Percentiles rank a stretch among this genome's conserved stretches.
Conservation (phyloP, 2,113 vertebrate genomes). For the Chaetura pelagica region DNA sequence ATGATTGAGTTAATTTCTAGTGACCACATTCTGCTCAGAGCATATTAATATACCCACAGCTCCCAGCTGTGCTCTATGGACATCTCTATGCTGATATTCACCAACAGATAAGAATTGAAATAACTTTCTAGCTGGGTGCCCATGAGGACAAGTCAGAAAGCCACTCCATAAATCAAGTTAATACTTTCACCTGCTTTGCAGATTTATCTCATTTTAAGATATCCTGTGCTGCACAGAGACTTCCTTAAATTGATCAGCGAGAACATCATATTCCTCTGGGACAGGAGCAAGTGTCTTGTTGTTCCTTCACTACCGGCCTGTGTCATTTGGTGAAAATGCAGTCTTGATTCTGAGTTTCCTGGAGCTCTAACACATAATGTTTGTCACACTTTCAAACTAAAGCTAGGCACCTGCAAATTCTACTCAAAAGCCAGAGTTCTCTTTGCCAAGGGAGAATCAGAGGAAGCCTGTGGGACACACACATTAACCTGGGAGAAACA, state of each 20-base stretch:
- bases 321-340: not conserved
- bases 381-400: not conserved
- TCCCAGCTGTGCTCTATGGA: not conserved
- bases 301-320: not conserved
- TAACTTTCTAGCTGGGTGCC: not conserved
- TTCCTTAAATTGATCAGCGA: constrained; percentile 10
- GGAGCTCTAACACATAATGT: not conserved
- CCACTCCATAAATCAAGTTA: constrained; percentile 9
- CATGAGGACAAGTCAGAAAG: constrained; percentile 2
- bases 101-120: not conserved
- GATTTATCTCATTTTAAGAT: constrained; percentile 49
- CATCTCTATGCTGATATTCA: not conserved
- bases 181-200: constrained; percentile 32
- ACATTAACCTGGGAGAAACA: not conserved
- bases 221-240: not conserved
- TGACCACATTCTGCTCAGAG: not conserved
- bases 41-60: not conserved
- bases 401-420: not conserved
- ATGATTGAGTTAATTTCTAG: not conserved
- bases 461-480: not conserved
- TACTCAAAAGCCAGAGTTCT: not conserved
- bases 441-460: not conserved
- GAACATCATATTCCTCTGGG: constrained; percentile 39
- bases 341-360: not conserved
- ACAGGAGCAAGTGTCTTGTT: not conserved